Base-by-base conservation (phyloP, 1,140 invertebrate genomes). In the Phymorhynchus buccinoides region DNA sequence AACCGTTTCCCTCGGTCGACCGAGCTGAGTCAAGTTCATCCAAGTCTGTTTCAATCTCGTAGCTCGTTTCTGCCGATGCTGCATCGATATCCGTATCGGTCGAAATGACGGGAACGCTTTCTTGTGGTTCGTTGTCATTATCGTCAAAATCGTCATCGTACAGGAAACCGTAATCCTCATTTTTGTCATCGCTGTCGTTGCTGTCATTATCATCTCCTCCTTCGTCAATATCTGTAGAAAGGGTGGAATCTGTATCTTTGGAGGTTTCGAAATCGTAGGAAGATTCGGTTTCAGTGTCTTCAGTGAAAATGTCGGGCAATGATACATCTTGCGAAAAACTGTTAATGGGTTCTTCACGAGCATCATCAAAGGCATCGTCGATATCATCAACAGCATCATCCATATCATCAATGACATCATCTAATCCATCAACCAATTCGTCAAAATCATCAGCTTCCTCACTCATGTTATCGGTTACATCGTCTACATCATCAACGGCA, bases 171-270 rank as follows among this genome's bases (percentile, higher is more conserved):
- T n/a, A n/a, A n/a, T n/a, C n/a, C n/a, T n/a, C n/a, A n/a, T n/a
- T n/a, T n/a, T n/a, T 6, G 30, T 75, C 3, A 41, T 9, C 6
- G 68, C 7, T 37, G 35, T 35, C 68, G 14, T 41, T 27, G 14
- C 41, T 75, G 37, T 27, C 27, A 3, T 41, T 27, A 41, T 75
- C 37, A 22, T 75, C 73, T 2, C 41, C 73, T 39, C 37, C 68
- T 37, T 73, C 73, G 22, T 75, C 73, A 27, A 41, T 41, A 27
- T 75, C 73, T 7, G 73, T 37, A 75, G 73, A 75, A 41, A 75
- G 73, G 27, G 37, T 32, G 9, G 30, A 18, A 4, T 75, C 73
- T 9, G 0, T 9, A 7, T 71, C 68, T 0, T 75, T 37, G 1
- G 35, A 39, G 22, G 35, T 4, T 22, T 75, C 35, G 3, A 41